phyloP scores from a whole-genome alignment of 2,888 invertebrate species.

The Synanthedon myopaeformis region DNA sequence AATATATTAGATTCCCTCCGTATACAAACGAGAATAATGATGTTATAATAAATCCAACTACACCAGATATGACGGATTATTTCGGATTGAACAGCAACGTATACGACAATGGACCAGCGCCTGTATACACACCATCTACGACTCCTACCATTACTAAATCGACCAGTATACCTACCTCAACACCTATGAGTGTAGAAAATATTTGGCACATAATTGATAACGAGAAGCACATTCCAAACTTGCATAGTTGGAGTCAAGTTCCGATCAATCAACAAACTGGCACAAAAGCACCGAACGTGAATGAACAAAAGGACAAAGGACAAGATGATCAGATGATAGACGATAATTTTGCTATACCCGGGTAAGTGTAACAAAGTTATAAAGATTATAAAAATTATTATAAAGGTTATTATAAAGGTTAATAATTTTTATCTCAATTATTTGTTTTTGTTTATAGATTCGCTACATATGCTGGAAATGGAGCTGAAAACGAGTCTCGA shows the following conservation, averaged over 20 bases:
- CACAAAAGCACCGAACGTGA: conserved; percentile 5
- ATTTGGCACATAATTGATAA: conserved; percentile 62
- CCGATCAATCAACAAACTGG: conserved; percentile 14
- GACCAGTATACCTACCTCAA: conserved; percentile 31
- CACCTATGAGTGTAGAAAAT: conserved; percentile 39
- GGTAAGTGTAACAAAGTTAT: conserved; percentile 26
- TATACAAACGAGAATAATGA: conserved; percentile 9
- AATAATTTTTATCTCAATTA: too few species aligned
- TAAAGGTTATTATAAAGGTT: too few species aligned
- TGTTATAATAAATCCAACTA: conserved; percentile 13
- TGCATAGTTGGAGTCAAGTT: conserved; percentile 46
- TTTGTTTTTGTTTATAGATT: conserved; percentile 29
- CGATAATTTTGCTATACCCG: conserved; percentile 53
- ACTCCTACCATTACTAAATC: conserved; percentile 13
- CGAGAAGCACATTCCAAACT: conserved; percentile 41
- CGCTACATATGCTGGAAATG: conserved; percentile 44
- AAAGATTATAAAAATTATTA: too few species aligned
- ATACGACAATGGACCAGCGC: conserved; percentile 27
- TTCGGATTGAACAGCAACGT: conserved; percentile 41
- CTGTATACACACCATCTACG: conserved; percentile 30
- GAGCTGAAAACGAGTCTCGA: conserved; percentile 58
- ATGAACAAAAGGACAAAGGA: conserved; percentile 9
- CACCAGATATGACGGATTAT: conserved; percentile 36
- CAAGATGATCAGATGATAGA: conserved; percentile 17
- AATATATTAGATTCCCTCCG: conserved; percentile 22